A percentile compares a stretch with the other conserved stretches of the same genome.
Evolutionary conservation across 2,797 vertebrate species (phyloP).

Genomic region (Acanthiza pusilla): DNA sequence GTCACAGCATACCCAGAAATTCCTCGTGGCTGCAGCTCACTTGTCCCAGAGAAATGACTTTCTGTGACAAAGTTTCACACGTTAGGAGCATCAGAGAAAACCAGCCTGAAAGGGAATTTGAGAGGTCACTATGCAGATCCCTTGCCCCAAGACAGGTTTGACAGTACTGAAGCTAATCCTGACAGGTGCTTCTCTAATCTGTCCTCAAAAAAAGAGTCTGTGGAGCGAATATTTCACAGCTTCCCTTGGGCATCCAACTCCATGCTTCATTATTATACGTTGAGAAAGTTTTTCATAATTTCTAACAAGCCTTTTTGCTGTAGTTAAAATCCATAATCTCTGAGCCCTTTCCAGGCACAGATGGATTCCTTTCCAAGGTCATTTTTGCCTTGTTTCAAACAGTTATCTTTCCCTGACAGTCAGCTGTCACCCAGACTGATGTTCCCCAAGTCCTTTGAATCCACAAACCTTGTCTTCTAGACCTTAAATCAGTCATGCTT

Average conservation of each 20-base stretch:
- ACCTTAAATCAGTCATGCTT: background rate
- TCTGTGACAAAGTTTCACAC: background rate
- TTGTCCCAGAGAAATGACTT: background rate
- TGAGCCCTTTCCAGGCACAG: background rate
- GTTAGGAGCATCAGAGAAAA: background rate
- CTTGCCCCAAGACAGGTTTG: background rate
- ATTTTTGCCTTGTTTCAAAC: background rate
- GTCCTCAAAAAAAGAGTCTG: background rate
- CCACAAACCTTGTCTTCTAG: background rate
- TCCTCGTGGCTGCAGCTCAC: accelerated
- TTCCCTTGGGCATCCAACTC: background rate
- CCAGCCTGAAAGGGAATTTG: background rate
- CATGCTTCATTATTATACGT: background rate
- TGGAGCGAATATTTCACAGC: background rate
- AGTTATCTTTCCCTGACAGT: background rate
- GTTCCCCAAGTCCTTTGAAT: background rate
- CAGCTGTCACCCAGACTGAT: background rate
- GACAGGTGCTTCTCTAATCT: background rate
- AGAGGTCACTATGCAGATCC: background rate
- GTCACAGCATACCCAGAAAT: background rate
- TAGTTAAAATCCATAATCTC: background rate
- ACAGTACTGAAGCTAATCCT: background rate
- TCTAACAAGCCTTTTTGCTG: background rate
- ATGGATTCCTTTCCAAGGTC: background rate
- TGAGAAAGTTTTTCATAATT: background rate